Conservation (phyloP, 2,113 vertebrate species). For the Callipepla squamata region DNA sequence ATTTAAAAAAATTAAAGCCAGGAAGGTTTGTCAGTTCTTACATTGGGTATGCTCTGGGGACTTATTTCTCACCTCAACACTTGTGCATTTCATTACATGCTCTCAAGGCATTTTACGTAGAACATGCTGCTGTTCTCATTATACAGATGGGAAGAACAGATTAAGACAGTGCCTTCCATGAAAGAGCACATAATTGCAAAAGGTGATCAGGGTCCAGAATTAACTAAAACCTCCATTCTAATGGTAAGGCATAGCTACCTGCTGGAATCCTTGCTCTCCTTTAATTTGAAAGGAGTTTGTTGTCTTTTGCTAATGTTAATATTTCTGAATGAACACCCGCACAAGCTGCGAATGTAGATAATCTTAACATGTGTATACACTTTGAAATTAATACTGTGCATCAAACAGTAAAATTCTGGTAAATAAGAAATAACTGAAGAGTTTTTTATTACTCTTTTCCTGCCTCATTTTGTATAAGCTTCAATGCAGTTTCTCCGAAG, state of each 20-base stretch:
- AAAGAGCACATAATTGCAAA: not conserved
- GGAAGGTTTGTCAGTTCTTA: not conserved
- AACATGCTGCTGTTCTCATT: not conserved
- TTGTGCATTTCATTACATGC: not conserved
- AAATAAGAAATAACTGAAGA: not conserved
- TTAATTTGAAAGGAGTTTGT: not conserved
- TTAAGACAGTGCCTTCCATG: not conserved
- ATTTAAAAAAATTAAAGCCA: not conserved
- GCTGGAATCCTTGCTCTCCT: not conserved
- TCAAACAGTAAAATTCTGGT: not conserved
- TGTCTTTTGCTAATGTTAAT: not conserved
- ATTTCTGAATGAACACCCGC: not conserved
- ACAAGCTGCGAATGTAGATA: not conserved
- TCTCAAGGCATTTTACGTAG: not conserved
- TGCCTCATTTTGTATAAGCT: not conserved
- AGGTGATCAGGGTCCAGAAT: not conserved
- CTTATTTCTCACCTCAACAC: not conserved
- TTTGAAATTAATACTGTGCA: not conserved
- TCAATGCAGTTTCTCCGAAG: not conserved
- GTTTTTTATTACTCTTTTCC: not conserved
- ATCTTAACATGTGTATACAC: not conserved
- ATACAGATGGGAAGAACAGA: not conserved
- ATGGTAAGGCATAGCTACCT: not conserved
- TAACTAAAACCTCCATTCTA: not conserved
- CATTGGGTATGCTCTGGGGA: not conserved